Conservation (phyloP, 2,888 invertebrate genomes). For the Hemaris fuciformis region DNA sequence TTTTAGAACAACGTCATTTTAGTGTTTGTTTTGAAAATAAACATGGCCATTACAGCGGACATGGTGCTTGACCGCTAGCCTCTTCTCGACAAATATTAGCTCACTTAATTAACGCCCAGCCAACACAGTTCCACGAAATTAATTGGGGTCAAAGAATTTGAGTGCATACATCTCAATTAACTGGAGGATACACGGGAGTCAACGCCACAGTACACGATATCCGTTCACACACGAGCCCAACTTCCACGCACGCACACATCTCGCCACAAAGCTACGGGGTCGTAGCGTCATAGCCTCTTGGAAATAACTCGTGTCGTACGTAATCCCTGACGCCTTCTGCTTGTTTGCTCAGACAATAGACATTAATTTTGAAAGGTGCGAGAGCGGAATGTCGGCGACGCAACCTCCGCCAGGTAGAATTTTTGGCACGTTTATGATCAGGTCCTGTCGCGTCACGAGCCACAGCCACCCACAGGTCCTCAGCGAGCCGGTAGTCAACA, state of each 20-base stretch:
- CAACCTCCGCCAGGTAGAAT: slow-evolving; percentile 71
- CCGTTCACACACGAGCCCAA: not conserved
- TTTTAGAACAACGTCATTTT: not conserved
- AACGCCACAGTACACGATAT: slow-evolving; percentile 36
- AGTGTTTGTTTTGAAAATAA: slow-evolving; percentile 14
- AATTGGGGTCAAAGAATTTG: slow-evolving; percentile 78
- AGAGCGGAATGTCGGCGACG: slow-evolving; percentile 73
- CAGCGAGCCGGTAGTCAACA: slow-evolving; percentile 78
- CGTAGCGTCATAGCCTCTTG: slow-evolving; percentile 24
- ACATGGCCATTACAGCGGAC: slow-evolving; percentile 8
- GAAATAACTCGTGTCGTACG: slow-evolving; percentile 41
- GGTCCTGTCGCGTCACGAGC: slow-evolving; percentile 78
- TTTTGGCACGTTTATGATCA: slow-evolving; percentile 80
- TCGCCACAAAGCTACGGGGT: slow-evolving; percentile 16
- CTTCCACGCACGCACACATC: slow-evolving; percentile 2
- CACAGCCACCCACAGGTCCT: slow-evolving; percentile 78
- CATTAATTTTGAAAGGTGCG: slow-evolving; percentile 74
- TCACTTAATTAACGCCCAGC: slow-evolving; percentile 69
- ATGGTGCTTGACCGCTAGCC: slow-evolving; percentile 41
- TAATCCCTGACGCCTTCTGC: slow-evolving; percentile 51
- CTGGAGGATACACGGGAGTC: slow-evolving; percentile 49
- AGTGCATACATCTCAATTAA: slow-evolving; percentile 78
- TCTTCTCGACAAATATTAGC: slow-evolving; percentile 65
- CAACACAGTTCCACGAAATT: slow-evolving; percentile 75
- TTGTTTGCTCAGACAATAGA: slow-evolving; percentile 62